Base-by-base conservation (phyloP, 2,113 vertebrate genomes). In the Mustela lutreola region DNA sequence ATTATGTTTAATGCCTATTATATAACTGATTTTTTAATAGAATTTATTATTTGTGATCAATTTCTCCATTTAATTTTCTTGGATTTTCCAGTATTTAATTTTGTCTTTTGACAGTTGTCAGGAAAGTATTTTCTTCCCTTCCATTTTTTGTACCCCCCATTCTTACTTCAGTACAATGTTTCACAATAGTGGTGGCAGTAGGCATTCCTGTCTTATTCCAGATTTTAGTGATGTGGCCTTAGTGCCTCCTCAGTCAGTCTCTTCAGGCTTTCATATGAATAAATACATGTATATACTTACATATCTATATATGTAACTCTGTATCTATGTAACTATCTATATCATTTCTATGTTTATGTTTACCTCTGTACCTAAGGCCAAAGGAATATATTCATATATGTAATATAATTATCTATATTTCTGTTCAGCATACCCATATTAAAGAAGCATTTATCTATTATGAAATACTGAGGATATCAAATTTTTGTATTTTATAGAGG, bases 161-260 rank as follows among this genome's bases (percentile, higher is more conserved):
- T 73, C 14, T 84, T 39, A 53, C 15, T 33, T 39, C 31, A 42
- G 5, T n/a, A 39, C 45, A 50, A 62, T 4, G 78, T 60, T n/a
- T 56, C 65, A 65, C 45, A 65, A 22, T 1, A 45, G 39, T 62
- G 31, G 16, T 28, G 24, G 75, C 16, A 18, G 6, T 24, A 22
- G n/a, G 5, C 21, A 42, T 56, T 53, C 18, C 39, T 75, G 31
- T 86, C 58, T 31, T n/a, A 11, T 45, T 70, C 56, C 22, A 83
- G 58, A 82, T 60, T 31, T 71, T 63, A 50, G 19, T 21, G 39
- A 36, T 7, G 10, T 39, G 67, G 28, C 31, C 7, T 11, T 31
- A 14, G 7, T 11, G 11, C 0, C 9, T 12, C 1, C 9, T 33
- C 19, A 31, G 5, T 42, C 39, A 50, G 24, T 0, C 42, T n/a